Conservation (phyloP, 2,113 vertebrate species). For the Sebastes schlegelii region DNA sequence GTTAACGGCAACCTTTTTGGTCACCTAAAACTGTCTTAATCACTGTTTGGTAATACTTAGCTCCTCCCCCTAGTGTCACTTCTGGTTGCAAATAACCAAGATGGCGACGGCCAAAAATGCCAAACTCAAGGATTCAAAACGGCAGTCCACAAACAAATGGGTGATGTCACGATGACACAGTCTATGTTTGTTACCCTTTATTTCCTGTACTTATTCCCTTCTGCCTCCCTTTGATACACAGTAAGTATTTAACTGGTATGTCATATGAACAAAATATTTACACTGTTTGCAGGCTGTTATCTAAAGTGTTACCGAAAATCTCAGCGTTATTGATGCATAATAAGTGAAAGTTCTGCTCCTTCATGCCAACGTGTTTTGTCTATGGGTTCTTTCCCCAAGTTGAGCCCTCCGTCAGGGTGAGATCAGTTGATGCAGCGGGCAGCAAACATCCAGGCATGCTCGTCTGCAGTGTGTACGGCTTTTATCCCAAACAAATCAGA, state of each 20-base stretch:
- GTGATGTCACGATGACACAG: no score
- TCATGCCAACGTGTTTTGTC: neutral
- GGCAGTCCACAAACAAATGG: neutral
- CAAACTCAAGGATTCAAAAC: no score
- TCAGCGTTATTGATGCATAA: neutral
- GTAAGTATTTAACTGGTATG: neutral
- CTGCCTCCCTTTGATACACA: neutral
- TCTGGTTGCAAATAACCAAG: no score
- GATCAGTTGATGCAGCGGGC: neutral
- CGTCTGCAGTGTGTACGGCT: conserved; percentile 51
- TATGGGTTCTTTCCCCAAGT: neutral
- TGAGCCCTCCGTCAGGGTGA: conserved; percentile 41
- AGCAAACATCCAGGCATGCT: conserved; percentile 27
- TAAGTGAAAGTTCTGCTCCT: neutral
- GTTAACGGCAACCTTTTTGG: no score
- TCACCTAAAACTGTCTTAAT: no score
- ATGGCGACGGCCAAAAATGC: no score
- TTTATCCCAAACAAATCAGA: conserved; percentile 70
- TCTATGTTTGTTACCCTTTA: no score
- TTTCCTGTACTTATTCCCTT: neutral
- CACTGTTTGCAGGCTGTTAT: neutral
- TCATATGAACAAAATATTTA: neutral
- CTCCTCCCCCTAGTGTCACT: no score
- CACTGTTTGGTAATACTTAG: no score
- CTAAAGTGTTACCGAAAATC: neutral